A percentile compares a stretch with the other conserved stretches of the same genome.
Conservation (phyloP, 2,113 vertebrate genomes). For the Apodemus sylvaticus region DNA sequence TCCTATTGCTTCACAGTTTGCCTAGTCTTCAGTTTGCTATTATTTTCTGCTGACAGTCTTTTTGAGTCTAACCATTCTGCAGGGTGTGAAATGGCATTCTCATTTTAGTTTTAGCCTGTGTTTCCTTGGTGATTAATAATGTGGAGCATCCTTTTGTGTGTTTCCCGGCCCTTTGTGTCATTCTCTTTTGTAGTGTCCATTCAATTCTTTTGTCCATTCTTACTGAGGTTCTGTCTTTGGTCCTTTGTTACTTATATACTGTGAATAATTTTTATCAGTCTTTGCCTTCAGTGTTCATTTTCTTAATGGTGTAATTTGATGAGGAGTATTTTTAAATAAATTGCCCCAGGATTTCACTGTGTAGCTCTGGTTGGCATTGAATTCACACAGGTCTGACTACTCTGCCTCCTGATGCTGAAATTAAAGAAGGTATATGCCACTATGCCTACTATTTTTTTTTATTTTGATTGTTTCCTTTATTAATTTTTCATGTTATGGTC, state of each 20-base stretch:
- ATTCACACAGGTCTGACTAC: neutral
- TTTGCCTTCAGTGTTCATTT: slow-evolving; percentile 49
- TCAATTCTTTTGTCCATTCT: slow-evolving; percentile 32
- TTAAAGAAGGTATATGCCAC: neutral
- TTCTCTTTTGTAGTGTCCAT: slow-evolving; percentile 8
- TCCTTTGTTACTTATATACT: slow-evolving; percentile 13
- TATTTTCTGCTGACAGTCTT: neutral
- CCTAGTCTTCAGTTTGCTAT: neutral
- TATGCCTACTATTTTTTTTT: neutral
- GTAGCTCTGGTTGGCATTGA: neutral
- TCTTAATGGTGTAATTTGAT: slow-evolving; percentile 27
- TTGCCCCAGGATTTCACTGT: neutral
- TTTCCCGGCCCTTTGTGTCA: neutral
- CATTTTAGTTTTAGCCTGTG: slow-evolving; percentile 22
- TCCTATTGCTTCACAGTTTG: neutral
- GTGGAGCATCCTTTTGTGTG: neutral
- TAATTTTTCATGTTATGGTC: neutral
- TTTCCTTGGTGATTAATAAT: slow-evolving; percentile 31
- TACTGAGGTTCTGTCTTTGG: neutral
- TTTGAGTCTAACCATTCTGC: slow-evolving; percentile 14
- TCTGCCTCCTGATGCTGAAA: neutral
- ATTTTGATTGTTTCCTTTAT: slow-evolving; percentile 24
- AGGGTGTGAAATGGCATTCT: slow-evolving; percentile 18
- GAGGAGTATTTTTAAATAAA: neutral
- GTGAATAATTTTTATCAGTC: neutral